phyloP scores from a whole-genome alignment of 2,888 invertebrate genomes.

The Tetanocera ferruginea region DNA sequence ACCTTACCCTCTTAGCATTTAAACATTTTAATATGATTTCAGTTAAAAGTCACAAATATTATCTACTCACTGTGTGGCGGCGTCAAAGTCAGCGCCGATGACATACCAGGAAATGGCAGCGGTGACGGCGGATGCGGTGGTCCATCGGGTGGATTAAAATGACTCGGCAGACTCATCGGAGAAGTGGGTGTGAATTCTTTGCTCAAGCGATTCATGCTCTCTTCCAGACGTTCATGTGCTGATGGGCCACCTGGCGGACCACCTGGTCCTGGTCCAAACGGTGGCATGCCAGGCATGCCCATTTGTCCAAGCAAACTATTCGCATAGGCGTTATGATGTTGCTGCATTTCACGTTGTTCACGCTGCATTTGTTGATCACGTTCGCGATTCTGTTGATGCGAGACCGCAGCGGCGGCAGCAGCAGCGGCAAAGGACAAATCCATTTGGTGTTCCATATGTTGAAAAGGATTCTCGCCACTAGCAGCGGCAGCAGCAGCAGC shows the following conservation, averaged over 20 bases:
- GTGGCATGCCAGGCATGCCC: conserved; percentile 59
- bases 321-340: conserved; percentile 66
- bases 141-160: conserved; percentile 70
- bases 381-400: conserved; percentile 62
- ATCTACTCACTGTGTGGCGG: conserved; percentile 83
- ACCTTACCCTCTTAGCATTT: too few relatives aligned
- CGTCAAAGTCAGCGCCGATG: conserved; percentile 82
- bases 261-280: conserved; percentile 43
- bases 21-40: too few relatives aligned
- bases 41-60: neutral
- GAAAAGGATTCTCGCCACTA: conserved; percentile 64
- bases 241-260: conserved; percentile 51
- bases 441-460: conserved; percentile 70
- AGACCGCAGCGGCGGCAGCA: conserved; percentile 68
- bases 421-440: conserved; percentile 69
- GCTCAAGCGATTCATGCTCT: conserved; percentile 67
- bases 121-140: conserved; percentile 73
- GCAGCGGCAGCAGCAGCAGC: conserved; percentile 61
- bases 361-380: conserved; percentile 54
- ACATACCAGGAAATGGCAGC: conserved; percentile 81
- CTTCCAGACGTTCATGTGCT: conserved; percentile 68
- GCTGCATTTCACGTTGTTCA: conserved; percentile 59
- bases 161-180: conserved; percentile 69
- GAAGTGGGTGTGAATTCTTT: conserved; percentile 69
- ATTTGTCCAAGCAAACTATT: conserved; percentile 66